Percentiles rank a stretch among this genome's conserved stretches.
phyloP scores from a whole-genome alignment of 2,113 vertebrate species.

The Meriones unguiculatus region DNA sequence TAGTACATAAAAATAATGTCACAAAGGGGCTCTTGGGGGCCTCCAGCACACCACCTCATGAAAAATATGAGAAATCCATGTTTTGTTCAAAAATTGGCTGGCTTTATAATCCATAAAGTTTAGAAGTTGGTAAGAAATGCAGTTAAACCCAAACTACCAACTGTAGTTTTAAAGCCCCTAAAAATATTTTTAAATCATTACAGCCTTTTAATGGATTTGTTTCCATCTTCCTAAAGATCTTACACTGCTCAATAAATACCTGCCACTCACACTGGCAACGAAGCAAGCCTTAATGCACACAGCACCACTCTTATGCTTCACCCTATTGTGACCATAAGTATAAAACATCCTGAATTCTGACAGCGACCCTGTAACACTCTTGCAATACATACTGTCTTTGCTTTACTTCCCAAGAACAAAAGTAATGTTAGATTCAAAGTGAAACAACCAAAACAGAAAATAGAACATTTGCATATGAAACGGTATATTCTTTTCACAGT shows the following conservation, averaged over 20 bases:
- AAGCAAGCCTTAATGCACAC: constrained; percentile 52
- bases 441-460: constrained; percentile 21
- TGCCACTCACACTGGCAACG: constrained; percentile 45
- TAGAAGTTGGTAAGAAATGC: not conserved
- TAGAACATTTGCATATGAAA: constrained; percentile 37
- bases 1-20: not conserved
- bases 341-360: constrained; percentile 1
- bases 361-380: constrained; percentile 23
- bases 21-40: not conserved
- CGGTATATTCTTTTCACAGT: constrained; percentile 30
- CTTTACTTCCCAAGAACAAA: constrained; percentile 37
- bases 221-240: constrained; percentile 11
- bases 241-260: constrained; percentile 58
- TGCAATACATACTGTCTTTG: constrained; percentile 9
- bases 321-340: constrained; percentile 47
- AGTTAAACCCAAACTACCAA: not conserved
- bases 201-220: not conserved
- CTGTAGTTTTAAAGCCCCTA: constrained; percentile 22
- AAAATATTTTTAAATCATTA: constrained; percentile 18
- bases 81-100: not conserved
- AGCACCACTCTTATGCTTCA: constrained; percentile 14
- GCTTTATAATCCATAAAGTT: not conserved
- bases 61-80: constrained; percentile 12
- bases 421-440: constrained; percentile 57
- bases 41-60: not conserved